Base-by-base conservation (phyloP, 2,113 vertebrate species). In the Clarias macrocephalus region DNA sequence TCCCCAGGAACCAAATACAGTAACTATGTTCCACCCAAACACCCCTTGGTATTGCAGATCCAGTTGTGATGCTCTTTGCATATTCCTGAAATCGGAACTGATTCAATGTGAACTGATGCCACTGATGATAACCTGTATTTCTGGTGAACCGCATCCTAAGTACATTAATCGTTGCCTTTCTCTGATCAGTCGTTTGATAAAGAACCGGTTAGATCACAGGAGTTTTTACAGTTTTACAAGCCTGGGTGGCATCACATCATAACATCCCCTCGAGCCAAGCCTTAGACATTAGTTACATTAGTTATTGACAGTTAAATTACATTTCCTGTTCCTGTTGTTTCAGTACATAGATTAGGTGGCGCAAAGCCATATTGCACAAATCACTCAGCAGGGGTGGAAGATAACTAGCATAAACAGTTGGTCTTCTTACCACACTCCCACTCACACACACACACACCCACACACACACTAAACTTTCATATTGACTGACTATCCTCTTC, bases 291-390 rank as follows among this genome's bases (percentile, higher is more conserved):
- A 80, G 56, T 37, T 80, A 30, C 23, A 11, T n/a, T n/a, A 80
- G 10, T 37, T 57, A 63, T 57, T 80, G 76, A 68, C 62, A 57
- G 23, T 16, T 80, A 68, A 56, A 86, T 57, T 28, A 59, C 63
- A 80, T n/a, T 56, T 80, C 52, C 37, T 15, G 63, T 52, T 65
- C 62, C 85, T 37, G 25, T 42, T 30, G 62, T 68, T 30, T 80
- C 16, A 30, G 28, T 21, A 18, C 23, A 19, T 54, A 80, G 18
- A 21, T 25, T 62, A 68, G n/a, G 52, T 80, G 86, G 42, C 18
- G 15, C 21, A 86, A 86, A 75, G n/a, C 4, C 73, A 68, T 30
- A 77, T 77, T 42, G 30, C 37, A 65, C 75, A 88, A 23, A 66
- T 59, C 82, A 33, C 54, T 59, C 60, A 86, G 13, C 54, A 59